These are phyloP conservation scores for Saimiri boliviensis DNA, from an alignment of 2,113 vertebrate species.

Conservation along the genomic window DNA sequence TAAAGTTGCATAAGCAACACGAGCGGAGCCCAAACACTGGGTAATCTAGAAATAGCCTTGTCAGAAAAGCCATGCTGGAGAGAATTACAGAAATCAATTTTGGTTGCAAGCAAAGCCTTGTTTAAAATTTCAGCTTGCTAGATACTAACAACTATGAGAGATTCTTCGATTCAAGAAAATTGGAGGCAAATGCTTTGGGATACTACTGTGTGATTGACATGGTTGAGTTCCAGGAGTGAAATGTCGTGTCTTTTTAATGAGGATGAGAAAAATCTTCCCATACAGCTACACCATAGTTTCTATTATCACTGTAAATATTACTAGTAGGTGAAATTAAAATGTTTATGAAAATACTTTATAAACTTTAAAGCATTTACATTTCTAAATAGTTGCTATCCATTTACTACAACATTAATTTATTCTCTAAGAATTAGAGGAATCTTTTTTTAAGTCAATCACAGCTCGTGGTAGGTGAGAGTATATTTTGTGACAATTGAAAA, in stretches of 20 bases:
- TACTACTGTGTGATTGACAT: conserved; percentile 42
- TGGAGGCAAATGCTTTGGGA: conserved; percentile 58
- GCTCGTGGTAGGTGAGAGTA: neutral
- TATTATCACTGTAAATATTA: neutral
- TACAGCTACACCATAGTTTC: neutral
- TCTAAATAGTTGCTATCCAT: neutral
- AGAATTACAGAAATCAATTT: conserved; percentile 74
- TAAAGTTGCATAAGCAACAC: conserved; percentile 70
- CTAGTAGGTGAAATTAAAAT: conserved; percentile 23
- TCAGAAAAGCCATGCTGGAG: conserved; percentile 57
- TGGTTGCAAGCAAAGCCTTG: conserved; percentile 66
- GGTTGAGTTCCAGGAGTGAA: conserved; percentile 53
- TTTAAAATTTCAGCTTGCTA: conserved; percentile 68
- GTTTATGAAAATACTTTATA: neutral
- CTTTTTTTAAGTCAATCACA: neutral
- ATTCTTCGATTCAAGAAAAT: conserved; percentile 63
- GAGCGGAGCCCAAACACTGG: conserved; percentile 41
- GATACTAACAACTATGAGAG: conserved; percentile 49
- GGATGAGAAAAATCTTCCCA: neutral
- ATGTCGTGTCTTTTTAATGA: conserved; percentile 39
- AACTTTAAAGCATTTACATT: conserved; percentile 20
- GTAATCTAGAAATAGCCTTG: conserved; percentile 72
- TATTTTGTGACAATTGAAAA: conserved; percentile 10
- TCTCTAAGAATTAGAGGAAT: neutral
- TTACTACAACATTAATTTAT: conserved; percentile 17